Conservation (phyloP, 1,140 invertebrate species). For the Sarcophaga bullata region DNA sequence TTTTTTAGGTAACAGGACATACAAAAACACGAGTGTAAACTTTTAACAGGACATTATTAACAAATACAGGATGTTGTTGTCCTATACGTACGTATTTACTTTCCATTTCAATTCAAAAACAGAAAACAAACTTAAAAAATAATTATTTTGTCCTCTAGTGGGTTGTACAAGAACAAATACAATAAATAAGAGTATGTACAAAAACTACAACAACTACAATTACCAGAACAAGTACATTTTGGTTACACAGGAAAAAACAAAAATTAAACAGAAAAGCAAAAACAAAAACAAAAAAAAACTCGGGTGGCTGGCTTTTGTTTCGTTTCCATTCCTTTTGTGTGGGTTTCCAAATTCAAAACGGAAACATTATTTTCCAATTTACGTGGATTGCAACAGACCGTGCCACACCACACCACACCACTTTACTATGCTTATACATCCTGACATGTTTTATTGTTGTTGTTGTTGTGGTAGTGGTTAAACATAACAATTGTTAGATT, state of each 20-base stretch:
- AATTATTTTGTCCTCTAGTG: not conserved
- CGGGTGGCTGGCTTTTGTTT: slow-evolving; percentile 19
- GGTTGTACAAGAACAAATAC: too few species aligned
- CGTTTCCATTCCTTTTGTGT: not conserved
- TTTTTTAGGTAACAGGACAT: not conserved
- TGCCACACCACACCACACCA: not conserved
- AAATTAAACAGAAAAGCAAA: too few species aligned
- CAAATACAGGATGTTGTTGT: not conserved
- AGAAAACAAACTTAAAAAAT: not conserved
- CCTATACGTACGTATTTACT: too few species aligned
- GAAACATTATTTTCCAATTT: slow-evolving; percentile 34
- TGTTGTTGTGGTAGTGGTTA: not conserved
- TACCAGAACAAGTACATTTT: too few species aligned
- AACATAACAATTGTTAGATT: not conserved
- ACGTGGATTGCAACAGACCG: not conserved
- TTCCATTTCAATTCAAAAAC: too few species aligned
- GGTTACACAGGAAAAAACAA: too few species aligned
- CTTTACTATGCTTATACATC: too few species aligned
- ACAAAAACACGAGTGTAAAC: not conserved
- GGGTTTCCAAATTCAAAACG: slow-evolving; percentile 26
- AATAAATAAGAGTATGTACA: too few species aligned
- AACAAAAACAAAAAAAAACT: not conserved
- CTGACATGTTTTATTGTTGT: not conserved
- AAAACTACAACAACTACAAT: too few species aligned
- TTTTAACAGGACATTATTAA: not conserved